A percentile compares a stretch with the other conserved stretches of the same genome.
Evolutionary conservation across 2,888 invertebrate genomes (phyloP).

Genomic region (Nineta flava): DNA sequence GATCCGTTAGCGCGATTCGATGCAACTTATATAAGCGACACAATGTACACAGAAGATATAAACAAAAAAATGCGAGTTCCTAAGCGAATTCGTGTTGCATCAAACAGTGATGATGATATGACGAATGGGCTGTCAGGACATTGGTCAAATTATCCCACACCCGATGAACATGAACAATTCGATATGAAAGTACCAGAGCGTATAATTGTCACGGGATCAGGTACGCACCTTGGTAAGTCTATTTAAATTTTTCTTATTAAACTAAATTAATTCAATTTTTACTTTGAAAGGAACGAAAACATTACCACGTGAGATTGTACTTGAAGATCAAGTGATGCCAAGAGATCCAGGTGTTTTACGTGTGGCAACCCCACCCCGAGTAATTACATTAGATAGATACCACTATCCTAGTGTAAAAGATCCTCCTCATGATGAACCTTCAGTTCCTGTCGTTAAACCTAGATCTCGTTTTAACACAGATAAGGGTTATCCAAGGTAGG

Average conservation of each 20-base stretch:
- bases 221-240: constrained; percentile 43
- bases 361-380: constrained; percentile 78
- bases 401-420: constrained; percentile 53
- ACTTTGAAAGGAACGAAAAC: constrained; percentile 54
- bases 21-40: constrained; percentile 41
- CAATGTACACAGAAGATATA: constrained; percentile 58
- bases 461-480: constrained; percentile 19
- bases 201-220: constrained; percentile 74
- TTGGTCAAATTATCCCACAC: constrained; percentile 43
- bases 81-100: constrained; percentile 59
- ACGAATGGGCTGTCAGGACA: constrained; percentile 31
- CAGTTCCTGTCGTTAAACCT: constrained; percentile 18
- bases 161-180: constrained; percentile 56
- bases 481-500: constrained; percentile 15
- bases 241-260: background rate
- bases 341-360: constrained; percentile 55
- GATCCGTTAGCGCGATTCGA: constrained; percentile 21
- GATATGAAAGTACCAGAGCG: constrained; percentile 90
- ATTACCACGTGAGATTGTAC: constrained; percentile 70
- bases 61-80: constrained; percentile 71
- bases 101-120: constrained; percentile 49
- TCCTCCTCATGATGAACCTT: constrained; percentile 31
- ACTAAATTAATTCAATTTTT: background rate
- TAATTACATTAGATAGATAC: constrained; percentile 72
- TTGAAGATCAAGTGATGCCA: constrained; percentile 66